Evolutionary conservation across 2,888 invertebrate species (phyloP), one percentile per base, ranked within the genome.

Genomic region (Xanthostigma xanthostigma): DNA sequence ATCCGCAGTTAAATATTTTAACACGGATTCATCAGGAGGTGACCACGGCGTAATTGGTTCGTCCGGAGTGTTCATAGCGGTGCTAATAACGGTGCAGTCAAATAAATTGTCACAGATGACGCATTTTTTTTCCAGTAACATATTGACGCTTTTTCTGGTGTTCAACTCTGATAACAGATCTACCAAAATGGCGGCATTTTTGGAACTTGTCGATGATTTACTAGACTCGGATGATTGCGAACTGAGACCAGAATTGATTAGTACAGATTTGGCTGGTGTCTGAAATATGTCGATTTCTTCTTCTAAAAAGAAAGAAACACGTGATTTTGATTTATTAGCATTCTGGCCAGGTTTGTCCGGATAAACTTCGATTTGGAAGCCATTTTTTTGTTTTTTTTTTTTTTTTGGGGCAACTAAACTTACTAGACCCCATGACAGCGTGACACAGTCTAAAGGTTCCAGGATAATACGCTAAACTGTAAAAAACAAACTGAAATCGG

Each of bases 101-200:
- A 71, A 71, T 14, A 71, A 55, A 49, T 65, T 64, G 34, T 64
- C 57, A 53, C 76, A 76, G 44, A 72, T 56, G 48, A 64, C 66
- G 58, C 75, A 76, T 36, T 54, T 59, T 35, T 48, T 54, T n/a
- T 50, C 47, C 34, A 41, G 17, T 8, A 46, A 34, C 9, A 34
- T 9, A 9, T 46, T 36, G 17, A 34, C 13, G 11, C 36, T 46
- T 17, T 46, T 46, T 13, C 34, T 17, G 5, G 39, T 46, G 6
- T 65, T 71, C 17, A 75, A 57, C 56, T 74, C 71, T 2, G 71
- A 69, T n/a, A 72, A 58, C 51, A 73, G 57, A 50, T 68, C 68
- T 40, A 46, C 8, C 8, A 40, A 35, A 8, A 46, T 27, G 3
- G 45, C 17, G 9, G 36, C 38, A 14, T 14, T 37, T 37, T 36